Conservation (phyloP, 2,888 invertebrate genomes). For the Coenonympha arcania region DNA sequence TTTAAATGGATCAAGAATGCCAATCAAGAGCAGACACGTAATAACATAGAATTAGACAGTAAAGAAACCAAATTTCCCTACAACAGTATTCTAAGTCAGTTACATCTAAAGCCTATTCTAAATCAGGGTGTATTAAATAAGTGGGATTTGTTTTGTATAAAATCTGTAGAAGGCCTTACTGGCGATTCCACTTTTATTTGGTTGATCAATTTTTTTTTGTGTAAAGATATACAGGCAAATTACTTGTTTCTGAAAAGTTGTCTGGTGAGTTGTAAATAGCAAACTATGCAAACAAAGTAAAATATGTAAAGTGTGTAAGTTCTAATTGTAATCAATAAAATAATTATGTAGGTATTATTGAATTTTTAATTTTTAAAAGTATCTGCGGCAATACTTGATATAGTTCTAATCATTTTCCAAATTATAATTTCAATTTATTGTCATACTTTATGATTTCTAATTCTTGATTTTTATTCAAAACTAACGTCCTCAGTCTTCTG, state of each 20-base stretch:
- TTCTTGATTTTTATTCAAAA: constrained; percentile 39
- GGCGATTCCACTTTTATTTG: constrained; percentile 37
- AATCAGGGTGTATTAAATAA: constrained; percentile 32
- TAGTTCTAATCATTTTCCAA: neutral
- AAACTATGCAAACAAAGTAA: neutral
- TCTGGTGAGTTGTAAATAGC: constrained; percentile 21
- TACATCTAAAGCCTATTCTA: constrained; percentile 11
- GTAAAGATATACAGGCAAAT: constrained; percentile 38
- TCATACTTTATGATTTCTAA: constrained; percentile 35
- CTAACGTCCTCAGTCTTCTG: constrained; percentile 45
- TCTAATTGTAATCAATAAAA: neutral
- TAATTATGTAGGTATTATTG: neutral
- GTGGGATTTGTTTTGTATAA: constrained; percentile 39
- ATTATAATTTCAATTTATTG: constrained; percentile 12
- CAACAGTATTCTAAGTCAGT: neutral
- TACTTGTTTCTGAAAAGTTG: constrained; percentile 41
- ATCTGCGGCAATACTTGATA: too few species aligned
- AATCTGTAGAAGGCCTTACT: constrained; percentile 33
- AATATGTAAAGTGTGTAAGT: too few species aligned
- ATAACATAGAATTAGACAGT: neutral
- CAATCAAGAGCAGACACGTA: neutral
- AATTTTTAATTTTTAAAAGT: too few species aligned
- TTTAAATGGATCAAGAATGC: constrained; percentile 28
- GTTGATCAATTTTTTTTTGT: constrained; percentile 41
- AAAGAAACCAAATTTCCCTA: neutral